phyloP scores from a whole-genome alignment of 2,113 vertebrate species.

The Xenotilapia leptura region DNA sequence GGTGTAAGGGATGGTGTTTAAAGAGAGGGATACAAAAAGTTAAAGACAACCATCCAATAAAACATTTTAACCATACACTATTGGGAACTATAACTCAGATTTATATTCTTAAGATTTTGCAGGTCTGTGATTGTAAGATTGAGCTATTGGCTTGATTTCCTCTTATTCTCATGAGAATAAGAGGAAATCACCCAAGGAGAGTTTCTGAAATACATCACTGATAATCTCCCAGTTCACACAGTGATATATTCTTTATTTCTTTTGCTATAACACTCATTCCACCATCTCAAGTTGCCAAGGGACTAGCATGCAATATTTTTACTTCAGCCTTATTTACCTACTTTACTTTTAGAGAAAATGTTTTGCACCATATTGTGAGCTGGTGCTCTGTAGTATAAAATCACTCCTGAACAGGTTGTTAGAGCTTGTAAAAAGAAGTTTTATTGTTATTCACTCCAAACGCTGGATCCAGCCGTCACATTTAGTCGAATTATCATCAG shows the following conservation, averaged over 20 bases:
- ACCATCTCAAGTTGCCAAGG: not conserved
- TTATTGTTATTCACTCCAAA: not conserved
- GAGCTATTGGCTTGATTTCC: not conserved
- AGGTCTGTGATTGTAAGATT: not conserved
- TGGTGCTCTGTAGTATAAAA: not conserved
- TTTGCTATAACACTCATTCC: not conserved
- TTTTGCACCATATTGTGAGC: not conserved
- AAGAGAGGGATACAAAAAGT: constrained; percentile 2
- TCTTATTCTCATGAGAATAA: not conserved
- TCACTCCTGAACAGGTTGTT: not conserved
- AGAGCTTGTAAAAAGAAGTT: not conserved
- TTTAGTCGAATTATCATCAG: not conserved
- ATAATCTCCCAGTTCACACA: not conserved
- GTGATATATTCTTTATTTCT: not conserved
- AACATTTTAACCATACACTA: not conserved
- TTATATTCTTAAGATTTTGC: not conserved
- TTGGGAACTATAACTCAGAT: not conserved
- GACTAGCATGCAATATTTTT: not conserved
- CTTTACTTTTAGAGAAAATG: not conserved
- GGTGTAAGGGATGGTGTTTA: constrained; percentile 21
- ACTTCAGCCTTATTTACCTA: not conserved
- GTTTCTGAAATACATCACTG: not conserved
- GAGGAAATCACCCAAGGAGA: not conserved
- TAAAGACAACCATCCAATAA: not conserved
- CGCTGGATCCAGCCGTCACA: not conserved